Evolutionary conservation across 35 echinoderm and acorn worm species (phyloP).

Genomic region (Patiria miniata): DNA sequence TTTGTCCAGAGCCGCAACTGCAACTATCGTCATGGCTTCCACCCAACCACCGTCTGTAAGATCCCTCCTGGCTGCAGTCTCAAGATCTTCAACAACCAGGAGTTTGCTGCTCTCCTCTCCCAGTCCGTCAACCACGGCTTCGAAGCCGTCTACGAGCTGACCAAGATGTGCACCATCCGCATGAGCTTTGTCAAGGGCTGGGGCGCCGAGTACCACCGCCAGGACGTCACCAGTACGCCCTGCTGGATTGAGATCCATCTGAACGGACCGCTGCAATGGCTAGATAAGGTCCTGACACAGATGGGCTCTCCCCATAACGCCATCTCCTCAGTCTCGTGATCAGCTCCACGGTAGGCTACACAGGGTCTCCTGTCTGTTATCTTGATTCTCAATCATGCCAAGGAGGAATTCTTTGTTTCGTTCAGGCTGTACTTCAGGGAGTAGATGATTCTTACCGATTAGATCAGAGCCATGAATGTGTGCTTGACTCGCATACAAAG

Average conservation of each 20-base stretch:
- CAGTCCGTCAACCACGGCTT: conserved; percentile 99
- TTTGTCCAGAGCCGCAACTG: conserved; percentile 99
- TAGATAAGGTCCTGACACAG: conserved; percentile 98
- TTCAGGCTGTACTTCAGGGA: conserved; percentile 17
- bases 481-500: neutral
- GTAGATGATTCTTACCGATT: neutral
- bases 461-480: neutral
- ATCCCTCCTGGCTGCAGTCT: conserved; percentile 98
- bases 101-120: conserved; percentile 97
- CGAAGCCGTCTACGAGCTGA: conserved; percentile 97
- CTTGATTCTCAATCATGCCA: neutral
- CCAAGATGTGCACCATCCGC: conserved; percentile 99
- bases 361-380: neutral
- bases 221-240: conserved; percentile 97
- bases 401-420: neutral
- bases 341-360: neutral
- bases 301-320: conserved; percentile 95
- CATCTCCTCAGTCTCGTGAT: conserved; percentile 99
- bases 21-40: conserved; percentile 98
- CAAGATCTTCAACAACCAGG: conserved; percentile 99
- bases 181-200: conserved; percentile 99
- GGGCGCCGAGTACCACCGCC: conserved; percentile 98
- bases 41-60: conserved; percentile 99
- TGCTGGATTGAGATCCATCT: conserved; percentile 99
- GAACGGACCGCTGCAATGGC: conserved; percentile 97